Conservation (phyloP, 2,888 invertebrate species). For the Hydrotaea cyrtoneurina region DNA sequence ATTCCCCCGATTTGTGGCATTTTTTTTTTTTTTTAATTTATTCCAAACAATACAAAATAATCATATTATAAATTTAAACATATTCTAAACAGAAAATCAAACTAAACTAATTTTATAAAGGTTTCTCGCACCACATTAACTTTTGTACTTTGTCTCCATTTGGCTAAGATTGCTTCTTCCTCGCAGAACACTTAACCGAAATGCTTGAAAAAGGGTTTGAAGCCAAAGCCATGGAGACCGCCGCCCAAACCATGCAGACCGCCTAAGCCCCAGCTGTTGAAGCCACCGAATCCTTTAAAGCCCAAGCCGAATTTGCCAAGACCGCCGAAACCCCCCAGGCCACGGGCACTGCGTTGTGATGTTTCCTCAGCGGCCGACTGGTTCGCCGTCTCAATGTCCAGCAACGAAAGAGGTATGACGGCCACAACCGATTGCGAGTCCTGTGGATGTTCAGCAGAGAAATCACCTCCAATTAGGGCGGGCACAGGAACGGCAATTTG, state of each 20-base stretch:
- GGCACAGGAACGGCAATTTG: conserved; percentile 58
- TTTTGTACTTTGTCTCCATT: not conserved
- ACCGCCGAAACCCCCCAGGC: conserved; percentile 71
- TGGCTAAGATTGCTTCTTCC: not conserved
- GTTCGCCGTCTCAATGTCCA: conserved; percentile 70
- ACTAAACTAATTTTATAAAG: conserved; percentile 35
- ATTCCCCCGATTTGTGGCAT: no score
- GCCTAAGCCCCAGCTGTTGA: conserved; percentile 59
- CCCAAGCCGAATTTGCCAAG: conserved; percentile 57
- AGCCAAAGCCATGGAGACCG: conserved; percentile 69
- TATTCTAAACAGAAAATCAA: conserved; percentile 33
- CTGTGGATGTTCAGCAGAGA: no score
- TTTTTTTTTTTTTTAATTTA: not conserved
- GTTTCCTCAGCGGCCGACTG: conserved; percentile 40
- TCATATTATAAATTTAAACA: conserved; percentile 49
- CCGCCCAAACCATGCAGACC: conserved; percentile 70
- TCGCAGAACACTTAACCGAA: conserved; percentile 49
- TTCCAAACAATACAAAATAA: not conserved
- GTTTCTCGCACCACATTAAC: not conserved
- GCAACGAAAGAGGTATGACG: conserved; percentile 69
- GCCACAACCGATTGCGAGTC: conserved; percentile 26
- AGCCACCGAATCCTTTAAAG: no score
- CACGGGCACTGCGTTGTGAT: conserved; percentile 70
- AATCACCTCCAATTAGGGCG: conserved; percentile 22
- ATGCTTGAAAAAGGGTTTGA: conserved; percentile 73